These are phyloP conservation scores for Maniola jurtina DNA, from an alignment of 1,140 invertebrate species.

Conservation along the genomic window DNA sequence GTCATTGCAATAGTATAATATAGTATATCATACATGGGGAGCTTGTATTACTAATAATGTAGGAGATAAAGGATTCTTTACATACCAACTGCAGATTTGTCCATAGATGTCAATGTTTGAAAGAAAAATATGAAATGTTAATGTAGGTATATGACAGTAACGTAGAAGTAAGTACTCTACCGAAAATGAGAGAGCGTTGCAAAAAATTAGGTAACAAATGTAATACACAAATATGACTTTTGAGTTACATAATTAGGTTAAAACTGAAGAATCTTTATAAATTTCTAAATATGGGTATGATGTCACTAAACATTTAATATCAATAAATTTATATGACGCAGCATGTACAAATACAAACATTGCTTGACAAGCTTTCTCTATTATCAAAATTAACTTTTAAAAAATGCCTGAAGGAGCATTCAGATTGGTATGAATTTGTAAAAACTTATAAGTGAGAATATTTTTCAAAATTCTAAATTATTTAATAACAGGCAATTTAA, in stretches of 20 bases:
- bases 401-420: not conserved
- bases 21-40: constrained; percentile 14
- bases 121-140: constrained; percentile 63
- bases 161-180: constrained; percentile 4
- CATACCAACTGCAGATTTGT: constrained; percentile 69
- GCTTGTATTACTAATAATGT: constrained; percentile 20
- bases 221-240: not conserved
- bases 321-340: not conserved
- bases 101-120: constrained; percentile 63
- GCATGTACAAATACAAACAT: constrained; percentile 13
- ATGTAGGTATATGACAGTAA: constrained; percentile 15
- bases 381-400: not conserved
- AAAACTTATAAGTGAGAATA: too few relatives aligned
- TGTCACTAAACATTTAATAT: constrained; percentile 3
- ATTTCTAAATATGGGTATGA: not conserved
- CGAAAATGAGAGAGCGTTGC: constrained; percentile 4
- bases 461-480: constrained; percentile 18
- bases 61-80: constrained; percentile 51
- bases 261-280: not conserved
- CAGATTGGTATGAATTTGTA: too few relatives aligned
- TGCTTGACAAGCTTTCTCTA: constrained; percentile 9
- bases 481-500: constrained; percentile 24
- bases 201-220: not conserved
- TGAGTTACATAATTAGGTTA: not conserved
- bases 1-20: constrained; percentile 18